Evolutionary conservation across 2,113 vertebrate genomes (phyloP).

Genomic region (Anguilla japonica): DNA sequence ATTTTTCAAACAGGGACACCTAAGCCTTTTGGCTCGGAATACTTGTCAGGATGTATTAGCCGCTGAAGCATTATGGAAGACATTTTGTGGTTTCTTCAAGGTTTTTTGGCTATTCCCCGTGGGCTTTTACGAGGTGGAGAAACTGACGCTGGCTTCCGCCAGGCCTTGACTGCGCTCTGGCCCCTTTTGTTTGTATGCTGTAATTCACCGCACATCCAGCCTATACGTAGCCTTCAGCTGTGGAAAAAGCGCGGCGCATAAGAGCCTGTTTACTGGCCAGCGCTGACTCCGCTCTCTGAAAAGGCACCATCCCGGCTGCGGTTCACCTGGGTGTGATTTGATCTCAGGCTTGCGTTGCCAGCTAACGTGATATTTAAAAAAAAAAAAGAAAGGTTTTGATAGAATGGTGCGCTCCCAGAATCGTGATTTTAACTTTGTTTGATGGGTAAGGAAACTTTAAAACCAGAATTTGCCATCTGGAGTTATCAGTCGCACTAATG

Average conservation of each 20-base stretch:
- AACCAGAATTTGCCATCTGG: conserved; percentile 33
- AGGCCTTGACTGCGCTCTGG: conserved; percentile 1
- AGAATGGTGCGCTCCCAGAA: conserved; percentile 23
- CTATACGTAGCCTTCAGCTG: not conserved
- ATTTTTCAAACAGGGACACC: not conserved
- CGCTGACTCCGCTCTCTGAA: not conserved
- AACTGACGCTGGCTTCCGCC: not conserved
- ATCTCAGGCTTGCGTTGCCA: not conserved
- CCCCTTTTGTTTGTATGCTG: not conserved
- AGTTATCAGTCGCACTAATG: conserved; percentile 30
- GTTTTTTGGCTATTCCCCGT: not conserved
- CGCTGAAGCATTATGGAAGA: not conserved
- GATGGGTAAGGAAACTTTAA: conserved; percentile 27
- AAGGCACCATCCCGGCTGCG: not conserved
- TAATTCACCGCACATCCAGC: not conserved
- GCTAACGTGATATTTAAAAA: not conserved
- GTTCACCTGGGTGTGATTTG: not conserved
- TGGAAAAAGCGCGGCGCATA: not conserved
- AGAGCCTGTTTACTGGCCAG: not conserved
- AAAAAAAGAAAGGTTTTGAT: conserved; percentile 14
- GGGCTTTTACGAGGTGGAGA: not conserved
- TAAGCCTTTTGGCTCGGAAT: not conserved
- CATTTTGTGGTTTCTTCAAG: not conserved
- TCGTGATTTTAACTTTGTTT: conserved; percentile 28
- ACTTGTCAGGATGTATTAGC: not conserved